These are phyloP conservation scores for Matsumyia berberina DNA, from an alignment of 2,888 invertebrate genomes.

Conservation along the genomic window DNA sequence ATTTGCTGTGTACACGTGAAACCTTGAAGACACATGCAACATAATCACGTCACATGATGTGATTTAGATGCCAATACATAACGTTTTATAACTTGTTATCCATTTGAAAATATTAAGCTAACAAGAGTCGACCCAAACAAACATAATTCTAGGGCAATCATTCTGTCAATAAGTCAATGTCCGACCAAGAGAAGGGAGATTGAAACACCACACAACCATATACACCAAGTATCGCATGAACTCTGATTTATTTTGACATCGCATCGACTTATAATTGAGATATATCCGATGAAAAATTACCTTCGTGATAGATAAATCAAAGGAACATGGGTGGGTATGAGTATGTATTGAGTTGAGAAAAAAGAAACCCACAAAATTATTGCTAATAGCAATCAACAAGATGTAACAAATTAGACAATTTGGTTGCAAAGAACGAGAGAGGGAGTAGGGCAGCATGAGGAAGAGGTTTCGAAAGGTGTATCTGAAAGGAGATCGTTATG, in stretches of 20 bases:
- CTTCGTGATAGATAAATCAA: constrained; percentile 79
- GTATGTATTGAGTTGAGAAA: constrained; percentile 28
- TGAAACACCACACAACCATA: constrained; percentile 33
- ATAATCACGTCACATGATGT: constrained; percentile 45
- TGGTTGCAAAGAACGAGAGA: constrained; percentile 1
- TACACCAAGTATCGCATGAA: constrained; percentile 56
- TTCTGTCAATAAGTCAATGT: constrained; percentile 72
- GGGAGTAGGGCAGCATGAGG: not conserved
- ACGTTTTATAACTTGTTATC: constrained; percentile 26
- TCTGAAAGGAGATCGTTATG: constrained; percentile 41
- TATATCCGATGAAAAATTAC: constrained; percentile 78
- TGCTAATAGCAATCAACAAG: constrained; percentile 73
- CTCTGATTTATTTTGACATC: constrained; percentile 77
- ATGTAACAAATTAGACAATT: constrained; percentile 63
- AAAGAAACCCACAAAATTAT: constrained; percentile 52
- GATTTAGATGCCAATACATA: constrained; percentile 5
- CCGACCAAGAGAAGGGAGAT: constrained; percentile 53
- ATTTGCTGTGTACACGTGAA: not conserved
- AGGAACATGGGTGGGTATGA: constrained; percentile 61
- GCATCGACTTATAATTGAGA: constrained; percentile 78
- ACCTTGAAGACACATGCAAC: constrained; percentile 8
- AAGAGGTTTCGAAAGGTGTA: constrained; percentile 24
- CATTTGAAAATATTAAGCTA: constrained; percentile 52
- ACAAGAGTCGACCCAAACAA: constrained; percentile 42
- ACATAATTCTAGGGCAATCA: constrained; percentile 69